These are phyloP conservation scores for Empis livida DNA, from an alignment of 2,888 invertebrate species.

Conservation along the genomic window DNA sequence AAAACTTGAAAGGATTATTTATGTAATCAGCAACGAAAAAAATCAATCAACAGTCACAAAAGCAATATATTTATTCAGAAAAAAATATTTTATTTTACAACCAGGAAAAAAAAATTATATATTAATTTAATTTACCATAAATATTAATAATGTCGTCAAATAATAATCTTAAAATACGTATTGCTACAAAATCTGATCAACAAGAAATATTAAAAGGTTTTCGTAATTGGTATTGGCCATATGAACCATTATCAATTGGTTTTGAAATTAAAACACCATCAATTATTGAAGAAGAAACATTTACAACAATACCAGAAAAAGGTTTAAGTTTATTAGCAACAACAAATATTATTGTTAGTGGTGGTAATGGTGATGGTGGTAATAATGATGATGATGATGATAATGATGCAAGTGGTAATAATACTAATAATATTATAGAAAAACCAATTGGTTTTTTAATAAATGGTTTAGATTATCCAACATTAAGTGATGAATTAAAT, in stretches of 20 bases:
- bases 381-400: background rate
- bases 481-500: conserved; percentile 1
- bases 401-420: background rate
- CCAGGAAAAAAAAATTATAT: background rate
- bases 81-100: no score
- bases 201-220: conserved; percentile 11
- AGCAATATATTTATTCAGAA: no score
- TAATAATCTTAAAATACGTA: conserved; percentile 5
- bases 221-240: conserved; percentile 12
- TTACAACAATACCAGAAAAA: conserved; percentile 6
- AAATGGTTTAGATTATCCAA: conserved; percentile 3
- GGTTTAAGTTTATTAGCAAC: conserved; percentile 12
- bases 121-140: background rate
- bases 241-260: conserved; percentile 13
- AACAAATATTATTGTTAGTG: background rate
- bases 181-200: conserved; percentile 8
- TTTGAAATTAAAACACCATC: conserved; percentile 10
- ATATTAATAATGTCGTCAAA: background rate
- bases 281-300: conserved; percentile 11
- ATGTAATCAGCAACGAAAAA: no score
- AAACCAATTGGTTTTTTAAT: conserved; percentile 6
- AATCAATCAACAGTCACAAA: no score
- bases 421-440: background rate
- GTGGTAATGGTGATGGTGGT: no score
- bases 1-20: no score